A percentile compares a stretch with the other conserved stretches of the same genome.
phyloP scores from a whole-genome alignment of 2,888 invertebrate species.

The Pemphredon lugubris region DNA sequence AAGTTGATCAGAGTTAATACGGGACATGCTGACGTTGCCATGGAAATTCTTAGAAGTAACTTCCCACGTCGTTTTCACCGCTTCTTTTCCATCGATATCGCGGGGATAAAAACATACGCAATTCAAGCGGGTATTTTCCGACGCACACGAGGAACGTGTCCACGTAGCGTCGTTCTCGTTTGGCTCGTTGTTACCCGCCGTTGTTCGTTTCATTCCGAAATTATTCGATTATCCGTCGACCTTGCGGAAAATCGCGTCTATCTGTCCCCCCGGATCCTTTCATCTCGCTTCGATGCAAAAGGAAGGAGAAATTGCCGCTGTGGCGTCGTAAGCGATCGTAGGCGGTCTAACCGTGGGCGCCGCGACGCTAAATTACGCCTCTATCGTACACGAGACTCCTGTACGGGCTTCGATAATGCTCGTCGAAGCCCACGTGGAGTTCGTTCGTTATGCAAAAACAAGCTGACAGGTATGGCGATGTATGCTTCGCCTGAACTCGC shows the following conservation, averaged over 20 bases:
- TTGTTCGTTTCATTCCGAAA: constrained; percentile 19
- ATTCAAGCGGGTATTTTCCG: too few relatives aligned
- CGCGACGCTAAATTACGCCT: constrained; percentile 6
- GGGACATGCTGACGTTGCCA: too few relatives aligned
- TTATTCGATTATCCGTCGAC: constrained; percentile 28
- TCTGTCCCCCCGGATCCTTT: background rate
- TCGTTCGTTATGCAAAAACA: background rate
- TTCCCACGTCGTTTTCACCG: too few relatives aligned
- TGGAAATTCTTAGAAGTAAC: too few relatives aligned
- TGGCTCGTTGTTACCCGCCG: too few relatives aligned
- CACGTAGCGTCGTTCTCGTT: too few relatives aligned
- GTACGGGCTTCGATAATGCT: background rate
- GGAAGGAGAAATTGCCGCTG: constrained; percentile 7
- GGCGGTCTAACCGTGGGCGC: constrained; percentile 16
- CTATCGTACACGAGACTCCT: background rate
- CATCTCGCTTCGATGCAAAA: background rate
- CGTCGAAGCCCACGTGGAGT: constrained; percentile 1
- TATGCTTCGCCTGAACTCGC: background rate
- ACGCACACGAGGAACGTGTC: too few relatives aligned
- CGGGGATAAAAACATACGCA: too few relatives aligned
- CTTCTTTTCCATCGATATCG: too few relatives aligned
- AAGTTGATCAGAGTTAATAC: background rate
- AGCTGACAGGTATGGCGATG: background rate
- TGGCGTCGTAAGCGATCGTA: constrained; percentile 10
- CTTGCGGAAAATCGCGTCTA: constrained; percentile 27